Conservation (phyloP, 2,888 invertebrate species). For the Aethes cnicana region DNA sequence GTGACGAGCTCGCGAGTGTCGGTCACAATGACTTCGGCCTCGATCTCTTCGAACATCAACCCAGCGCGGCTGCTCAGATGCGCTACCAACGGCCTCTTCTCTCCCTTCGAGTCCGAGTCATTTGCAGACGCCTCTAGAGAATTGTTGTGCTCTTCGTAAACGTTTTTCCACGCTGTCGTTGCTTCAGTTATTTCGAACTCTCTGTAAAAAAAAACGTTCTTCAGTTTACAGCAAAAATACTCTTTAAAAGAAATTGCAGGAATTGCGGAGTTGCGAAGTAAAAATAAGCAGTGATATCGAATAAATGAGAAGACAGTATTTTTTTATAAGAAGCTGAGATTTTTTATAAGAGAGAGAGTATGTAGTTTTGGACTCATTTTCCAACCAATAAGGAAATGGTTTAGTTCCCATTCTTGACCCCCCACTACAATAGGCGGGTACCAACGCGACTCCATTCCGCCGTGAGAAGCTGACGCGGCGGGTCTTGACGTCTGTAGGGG, state of each 20-base stretch:
- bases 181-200: slow-evolving; percentile 72
- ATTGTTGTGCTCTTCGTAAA: slow-evolving; percentile 73
- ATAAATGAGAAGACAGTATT: no score
- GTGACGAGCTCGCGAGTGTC: slow-evolving; percentile 21
- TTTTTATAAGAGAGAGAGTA: no score
- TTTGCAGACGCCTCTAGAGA: slow-evolving; percentile 67
- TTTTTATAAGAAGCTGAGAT: no score
- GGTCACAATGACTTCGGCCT: slow-evolving; percentile 51
- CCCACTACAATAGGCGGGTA: no score
- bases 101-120: slow-evolving; percentile 50
- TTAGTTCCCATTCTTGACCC: no score
- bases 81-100: slow-evolving; percentile 44
- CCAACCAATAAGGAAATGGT: no score
- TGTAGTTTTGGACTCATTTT: no score
- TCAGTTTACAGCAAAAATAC: no score
- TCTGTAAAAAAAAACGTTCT: slow-evolving; percentile 46
- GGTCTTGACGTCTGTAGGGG: slow-evolving; percentile 1
- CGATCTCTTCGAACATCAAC: slow-evolving; percentile 66
- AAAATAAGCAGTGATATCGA: no score
- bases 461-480: slow-evolving; percentile 1
- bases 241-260: no score
- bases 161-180: slow-evolving; percentile 74
- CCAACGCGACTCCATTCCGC: no score
- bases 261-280: no score
- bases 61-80: slow-evolving; percentile 66